Evolutionary conservation across 1,140 invertebrate genomes (phyloP), one percentile per base, ranked within the genome.

Genomic region (Trichonephila clavipes): DNA sequence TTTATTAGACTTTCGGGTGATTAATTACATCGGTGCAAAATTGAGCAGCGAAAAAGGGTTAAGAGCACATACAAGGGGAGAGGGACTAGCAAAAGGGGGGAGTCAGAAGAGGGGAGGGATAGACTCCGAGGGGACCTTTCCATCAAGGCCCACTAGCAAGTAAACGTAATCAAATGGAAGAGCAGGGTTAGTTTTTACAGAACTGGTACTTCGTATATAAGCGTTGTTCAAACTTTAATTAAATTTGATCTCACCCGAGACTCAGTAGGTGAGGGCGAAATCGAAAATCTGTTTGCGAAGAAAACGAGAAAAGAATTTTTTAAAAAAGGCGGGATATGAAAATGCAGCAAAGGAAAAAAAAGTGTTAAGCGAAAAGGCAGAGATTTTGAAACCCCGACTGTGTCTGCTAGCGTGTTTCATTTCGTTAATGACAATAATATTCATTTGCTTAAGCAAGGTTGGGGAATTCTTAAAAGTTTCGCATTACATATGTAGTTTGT

Each of bases 41-140:
- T 93, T 93, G 92, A 93, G 92, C 92, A 93, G 86, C 85, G 92
- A 88, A 93, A 93, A 93, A 93, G 92, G 92, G 92, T 93, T 93
- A 93, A 93, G 86, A 93, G 90, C 90, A 64, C 90, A 92, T 66
- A 92, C 90, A 85, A 85, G 64, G 61, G 66, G 7, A 28, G 40
- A 77, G 88, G 88, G 88, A 62, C 44, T 8, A 69, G 24, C 59
- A 44, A 51, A n/a, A 61, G 28, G 77, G 51, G 81, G 72, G 51
- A 16, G 69, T 59, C 24, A 59, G 62, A 58, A 72, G 69, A 61
- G 62, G 64, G n/a, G 66, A 24, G 88, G 6, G n/a, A 16, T n/a
- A 40, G 51, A 51, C 72, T 77, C 72, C 72, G 72, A 77, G 72
- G 72, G 72, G 72, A 77, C 72, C 24, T 34, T 77, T 77, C 72